Conservation (phyloP, 2,888 invertebrate species). For the Eupithecia centaureata region DNA sequence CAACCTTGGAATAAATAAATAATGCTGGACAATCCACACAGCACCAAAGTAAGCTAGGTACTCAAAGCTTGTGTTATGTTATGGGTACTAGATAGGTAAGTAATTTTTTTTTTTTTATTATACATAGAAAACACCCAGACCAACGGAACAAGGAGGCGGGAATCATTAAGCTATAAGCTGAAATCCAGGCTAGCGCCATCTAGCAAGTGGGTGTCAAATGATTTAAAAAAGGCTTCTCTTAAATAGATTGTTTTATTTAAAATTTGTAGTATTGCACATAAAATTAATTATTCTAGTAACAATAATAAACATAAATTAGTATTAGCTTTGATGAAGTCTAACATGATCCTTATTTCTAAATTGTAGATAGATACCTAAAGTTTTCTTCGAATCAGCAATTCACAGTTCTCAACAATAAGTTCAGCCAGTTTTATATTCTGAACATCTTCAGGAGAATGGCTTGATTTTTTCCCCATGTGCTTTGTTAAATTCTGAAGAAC, state of each 20-base stretch:
- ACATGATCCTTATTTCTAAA: constrained; percentile 1
- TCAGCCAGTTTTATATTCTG: constrained; percentile 66
- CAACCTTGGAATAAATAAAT: no score
- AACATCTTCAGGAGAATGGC: constrained; percentile 46
- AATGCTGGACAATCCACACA: no score
- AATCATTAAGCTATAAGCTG: no score
- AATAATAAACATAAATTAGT: constrained; percentile 1
- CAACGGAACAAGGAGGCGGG: no score
- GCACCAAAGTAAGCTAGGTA: no score
- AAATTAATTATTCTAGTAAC: not conserved
- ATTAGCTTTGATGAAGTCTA: not conserved
- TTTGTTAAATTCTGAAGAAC: constrained; percentile 65
- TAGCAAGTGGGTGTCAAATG: not conserved
- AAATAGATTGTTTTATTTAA: not conserved
- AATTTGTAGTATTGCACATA: not conserved
- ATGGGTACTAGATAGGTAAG: no score
- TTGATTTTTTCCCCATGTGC: constrained; percentile 58
- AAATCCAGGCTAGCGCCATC: not conserved
- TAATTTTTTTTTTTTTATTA: no score
- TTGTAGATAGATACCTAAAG: constrained; percentile 45
- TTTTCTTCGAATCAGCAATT: constrained; percentile 62
- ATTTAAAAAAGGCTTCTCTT: not conserved
- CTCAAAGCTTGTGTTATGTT: no score
- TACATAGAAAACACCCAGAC: no score
- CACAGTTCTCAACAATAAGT: constrained; percentile 71